Conservation (phyloP, 2,888 invertebrate genomes). For the Asteroscopus sphinx region DNA sequence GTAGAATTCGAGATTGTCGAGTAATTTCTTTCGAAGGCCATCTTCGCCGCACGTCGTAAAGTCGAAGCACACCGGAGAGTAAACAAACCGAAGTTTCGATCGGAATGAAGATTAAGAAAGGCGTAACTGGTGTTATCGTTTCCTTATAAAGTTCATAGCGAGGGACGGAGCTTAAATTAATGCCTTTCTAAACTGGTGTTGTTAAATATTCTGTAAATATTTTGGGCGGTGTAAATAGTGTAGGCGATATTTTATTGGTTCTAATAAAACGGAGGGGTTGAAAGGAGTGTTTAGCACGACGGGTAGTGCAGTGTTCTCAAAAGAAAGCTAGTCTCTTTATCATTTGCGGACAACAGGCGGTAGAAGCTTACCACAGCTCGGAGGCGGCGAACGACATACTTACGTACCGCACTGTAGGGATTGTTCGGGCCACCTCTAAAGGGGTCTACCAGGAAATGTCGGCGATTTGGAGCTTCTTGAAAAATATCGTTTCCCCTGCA, state of each 20-base stretch:
- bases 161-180: slow-evolving; percentile 71
- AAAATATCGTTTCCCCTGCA: slow-evolving; percentile 73
- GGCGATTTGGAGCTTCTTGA: slow-evolving; percentile 71
- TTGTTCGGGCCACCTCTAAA: slow-evolving; percentile 69
- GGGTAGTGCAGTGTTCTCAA: slow-evolving; percentile 65
- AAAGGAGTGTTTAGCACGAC: slow-evolving; percentile 64
- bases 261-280: slow-evolving; percentile 59
- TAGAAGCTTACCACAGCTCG: slow-evolving; percentile 76
- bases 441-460: slow-evolving; percentile 72
- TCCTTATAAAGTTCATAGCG: slow-evolving; percentile 73
- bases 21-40: slow-evolving; percentile 81
- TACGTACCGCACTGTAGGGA: slow-evolving; percentile 65
- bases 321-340: slow-evolving; percentile 82
- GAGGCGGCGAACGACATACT: slow-evolving; percentile 69
- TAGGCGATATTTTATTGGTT: slow-evolving; percentile 62
- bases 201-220: slow-evolving; percentile 56
- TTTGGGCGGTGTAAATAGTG: slow-evolving; percentile 44
- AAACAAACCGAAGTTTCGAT: slow-evolving; percentile 84
- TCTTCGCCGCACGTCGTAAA: slow-evolving; percentile 74
- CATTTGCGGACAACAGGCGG: slow-evolving; percentile 82
- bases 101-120: slow-evolving; percentile 80
- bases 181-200: slow-evolving; percentile 58
- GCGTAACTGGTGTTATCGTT: slow-evolving; percentile 79
- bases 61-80: slow-evolving; percentile 74
- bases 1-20: slow-evolving; percentile 68